Conservation (phyloP, 2,888 invertebrate species). For the Heliconius cydno region DNA sequence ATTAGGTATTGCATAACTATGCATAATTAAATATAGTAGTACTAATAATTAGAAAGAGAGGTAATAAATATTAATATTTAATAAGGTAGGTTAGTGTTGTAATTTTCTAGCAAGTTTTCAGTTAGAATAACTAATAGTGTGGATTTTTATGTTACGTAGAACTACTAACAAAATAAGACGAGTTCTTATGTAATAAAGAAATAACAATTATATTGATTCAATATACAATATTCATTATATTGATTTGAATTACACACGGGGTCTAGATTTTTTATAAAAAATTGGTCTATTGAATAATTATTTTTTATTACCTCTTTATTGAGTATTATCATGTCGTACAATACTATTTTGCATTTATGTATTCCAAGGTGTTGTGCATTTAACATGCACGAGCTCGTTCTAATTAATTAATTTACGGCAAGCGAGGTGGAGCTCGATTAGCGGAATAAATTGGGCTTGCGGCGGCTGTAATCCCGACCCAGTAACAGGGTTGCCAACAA, state of each 20-base stretch:
- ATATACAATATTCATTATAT: no score
- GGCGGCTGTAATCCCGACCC: constrained; percentile 63
- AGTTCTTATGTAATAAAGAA: background rate
- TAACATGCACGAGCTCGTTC: constrained; percentile 38
- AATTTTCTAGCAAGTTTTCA: background rate
- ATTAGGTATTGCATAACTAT: background rate
- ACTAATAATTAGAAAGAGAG: background rate
- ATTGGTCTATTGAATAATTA: background rate
- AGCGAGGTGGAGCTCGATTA: constrained; percentile 76
- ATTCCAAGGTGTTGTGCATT: constrained; percentile 34
- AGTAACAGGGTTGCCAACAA: constrained; percentile 77
- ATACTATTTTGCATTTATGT: constrained; percentile 30
- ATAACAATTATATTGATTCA: background rate
- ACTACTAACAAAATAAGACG: no score
- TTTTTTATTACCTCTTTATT: background rate
- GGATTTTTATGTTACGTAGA: background rate
- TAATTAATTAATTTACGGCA: constrained; percentile 67
- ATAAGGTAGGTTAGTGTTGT: background rate
- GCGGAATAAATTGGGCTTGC: constrained; percentile 79
- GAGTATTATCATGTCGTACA: background rate
- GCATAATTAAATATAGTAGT: background rate
- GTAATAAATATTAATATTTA: background rate
- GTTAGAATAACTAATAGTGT: background rate
- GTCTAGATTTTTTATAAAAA: no score
- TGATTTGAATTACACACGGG: no score